Evolutionary conservation across 2,888 invertebrate species (phyloP).

Genomic region (Zelleria hepariella): DNA sequence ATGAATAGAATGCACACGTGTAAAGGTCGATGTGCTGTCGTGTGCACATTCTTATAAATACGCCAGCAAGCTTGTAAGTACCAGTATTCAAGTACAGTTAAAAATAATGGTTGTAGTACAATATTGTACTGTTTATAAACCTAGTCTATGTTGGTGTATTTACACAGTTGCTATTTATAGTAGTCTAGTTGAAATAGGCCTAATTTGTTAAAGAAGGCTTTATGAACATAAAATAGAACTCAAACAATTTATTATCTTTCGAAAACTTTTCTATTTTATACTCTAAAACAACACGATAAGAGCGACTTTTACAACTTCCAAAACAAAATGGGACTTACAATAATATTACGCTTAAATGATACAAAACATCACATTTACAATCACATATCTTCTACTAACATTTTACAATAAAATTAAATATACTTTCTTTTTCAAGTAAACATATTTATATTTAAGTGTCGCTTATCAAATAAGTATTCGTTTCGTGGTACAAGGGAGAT

Average conservation of each 20-base stretch:
- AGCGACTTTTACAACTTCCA: not conserved
- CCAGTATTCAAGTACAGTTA: not conserved
- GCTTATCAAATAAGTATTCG: slow-evolving; percentile 41
- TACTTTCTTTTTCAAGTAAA: not conserved
- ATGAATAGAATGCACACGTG: too few species aligned
- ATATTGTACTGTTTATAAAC: not conserved
- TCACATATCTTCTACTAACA: slow-evolving; percentile 26
- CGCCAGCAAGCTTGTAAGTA: not conserved
- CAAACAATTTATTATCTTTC: not conserved
- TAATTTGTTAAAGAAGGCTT: not conserved
- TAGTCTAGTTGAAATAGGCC: not conserved
- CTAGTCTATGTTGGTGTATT: not conserved
- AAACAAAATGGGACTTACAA: not conserved
- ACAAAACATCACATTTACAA: slow-evolving; percentile 25
- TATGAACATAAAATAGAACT: too few species aligned
- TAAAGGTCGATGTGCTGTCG: too few species aligned
- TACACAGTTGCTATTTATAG: not conserved
- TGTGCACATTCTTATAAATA: not conserved
- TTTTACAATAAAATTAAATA: slow-evolving; percentile 3
- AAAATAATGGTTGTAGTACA: not conserved
- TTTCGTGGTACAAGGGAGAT: slow-evolving; percentile 59
- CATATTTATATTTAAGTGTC: slow-evolving; percentile 33
- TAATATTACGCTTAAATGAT: slow-evolving; percentile 5
- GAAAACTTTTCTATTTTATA: not conserved
- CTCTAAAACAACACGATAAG: not conserved